Percentiles rank a stretch among this genome's conserved stretches.
Conservation (phyloP, 2,113 vertebrate species). For the Cheirogaleus medius region DNA sequence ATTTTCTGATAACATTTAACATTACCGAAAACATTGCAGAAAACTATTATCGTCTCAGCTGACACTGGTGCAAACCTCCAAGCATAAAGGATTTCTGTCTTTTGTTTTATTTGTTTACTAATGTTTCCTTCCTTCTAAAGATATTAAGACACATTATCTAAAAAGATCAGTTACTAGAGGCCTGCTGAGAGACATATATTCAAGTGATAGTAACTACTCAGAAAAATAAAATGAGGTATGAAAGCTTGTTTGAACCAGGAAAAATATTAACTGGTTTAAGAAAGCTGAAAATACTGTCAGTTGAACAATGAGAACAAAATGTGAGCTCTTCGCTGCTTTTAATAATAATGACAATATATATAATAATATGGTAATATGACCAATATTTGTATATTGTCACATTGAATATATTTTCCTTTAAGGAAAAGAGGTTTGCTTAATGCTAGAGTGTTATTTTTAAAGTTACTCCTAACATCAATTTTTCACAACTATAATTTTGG, state of each 20-base stretch:
- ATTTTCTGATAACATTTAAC: conserved; percentile 25
- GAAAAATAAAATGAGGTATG: background rate
- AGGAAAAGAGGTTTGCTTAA: conserved; percentile 12
- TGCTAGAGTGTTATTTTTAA: background rate
- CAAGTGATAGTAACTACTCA: conserved; percentile 14
- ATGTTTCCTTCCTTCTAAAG: conserved; percentile 27
- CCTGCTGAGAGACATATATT: background rate
- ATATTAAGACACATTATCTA: conserved; percentile 18
- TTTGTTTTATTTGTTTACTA: conserved; percentile 5
- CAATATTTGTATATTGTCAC: background rate
- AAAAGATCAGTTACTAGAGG: background rate
- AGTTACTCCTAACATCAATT: background rate
- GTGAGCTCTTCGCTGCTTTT: background rate
- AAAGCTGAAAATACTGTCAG: background rate
- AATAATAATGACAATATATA: background rate
- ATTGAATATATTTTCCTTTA: background rate
- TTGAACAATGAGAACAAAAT: background rate
- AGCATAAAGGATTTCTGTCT: background rate
- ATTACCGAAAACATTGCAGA: background rate
- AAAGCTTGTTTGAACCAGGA: conserved; percentile 12
- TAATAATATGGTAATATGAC: background rate
- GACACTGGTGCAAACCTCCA: background rate
- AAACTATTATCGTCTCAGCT: background rate
- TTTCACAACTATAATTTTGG: background rate
- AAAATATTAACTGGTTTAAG: background rate